Conservation (phyloP, 2,113 vertebrate species). For the Promerops cafer region DNA sequence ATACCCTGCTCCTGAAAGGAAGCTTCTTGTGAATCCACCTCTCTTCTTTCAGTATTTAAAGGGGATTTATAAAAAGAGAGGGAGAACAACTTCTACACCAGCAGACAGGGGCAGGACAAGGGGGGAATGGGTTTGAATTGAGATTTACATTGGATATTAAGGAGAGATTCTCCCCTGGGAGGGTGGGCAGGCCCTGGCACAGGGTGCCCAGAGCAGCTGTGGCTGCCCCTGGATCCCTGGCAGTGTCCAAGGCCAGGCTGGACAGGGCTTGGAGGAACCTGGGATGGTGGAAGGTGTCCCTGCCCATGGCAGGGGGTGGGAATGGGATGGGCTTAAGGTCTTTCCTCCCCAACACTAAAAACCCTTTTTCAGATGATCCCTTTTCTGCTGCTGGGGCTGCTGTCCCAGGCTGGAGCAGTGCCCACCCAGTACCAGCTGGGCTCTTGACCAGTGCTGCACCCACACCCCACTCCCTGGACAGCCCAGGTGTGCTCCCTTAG, state of each 20-base stretch:
- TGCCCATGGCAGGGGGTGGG: background rate
- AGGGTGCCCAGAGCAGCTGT: background rate
- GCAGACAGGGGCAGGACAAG: background rate
- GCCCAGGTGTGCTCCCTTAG: accelerated
- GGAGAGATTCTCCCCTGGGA: accelerated
- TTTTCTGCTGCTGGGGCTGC: background rate
- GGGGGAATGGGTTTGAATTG: background rate
- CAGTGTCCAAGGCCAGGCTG: accelerated
- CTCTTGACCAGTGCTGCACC: background rate
- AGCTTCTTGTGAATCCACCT: accelerated
- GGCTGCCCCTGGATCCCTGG: background rate
- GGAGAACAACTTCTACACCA: accelerated
- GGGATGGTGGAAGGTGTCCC: accelerated
- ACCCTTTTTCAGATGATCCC: background rate
- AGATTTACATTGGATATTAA: background rate
- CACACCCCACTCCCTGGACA: background rate
- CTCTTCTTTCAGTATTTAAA: background rate
- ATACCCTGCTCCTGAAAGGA: background rate
- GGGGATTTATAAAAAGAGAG: background rate
- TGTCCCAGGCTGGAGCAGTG: background rate
- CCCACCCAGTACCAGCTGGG: background rate
- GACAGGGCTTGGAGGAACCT: accelerated
- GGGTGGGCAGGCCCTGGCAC: background rate
- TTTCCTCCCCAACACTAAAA: background rate
- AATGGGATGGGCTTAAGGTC: accelerated